A percentile compares a stretch with the other conserved stretches of the same genome.
phyloP scores from a whole-genome alignment of 2,113 vertebrate genomes.

The Pluvialis apricaria region DNA sequence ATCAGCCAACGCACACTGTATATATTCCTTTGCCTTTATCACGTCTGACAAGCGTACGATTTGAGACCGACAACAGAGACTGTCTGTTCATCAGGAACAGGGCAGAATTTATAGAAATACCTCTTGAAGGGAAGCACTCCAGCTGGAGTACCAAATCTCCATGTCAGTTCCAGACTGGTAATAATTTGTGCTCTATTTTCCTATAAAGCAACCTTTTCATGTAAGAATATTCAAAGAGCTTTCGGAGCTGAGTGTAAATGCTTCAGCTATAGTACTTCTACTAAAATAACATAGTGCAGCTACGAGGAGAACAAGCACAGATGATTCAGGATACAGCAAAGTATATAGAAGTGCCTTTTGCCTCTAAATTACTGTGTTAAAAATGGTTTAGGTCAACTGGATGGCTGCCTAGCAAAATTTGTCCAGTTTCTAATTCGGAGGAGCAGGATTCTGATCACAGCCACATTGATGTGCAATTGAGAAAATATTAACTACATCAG shows the following conservation, averaged over 20 bases:
- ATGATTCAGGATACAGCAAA: background rate
- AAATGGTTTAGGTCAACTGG: background rate
- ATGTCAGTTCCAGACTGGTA: background rate
- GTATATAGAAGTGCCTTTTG: background rate
- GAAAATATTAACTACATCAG: background rate
- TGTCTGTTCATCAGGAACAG: background rate
- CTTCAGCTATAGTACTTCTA: background rate
- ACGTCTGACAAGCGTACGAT: background rate
- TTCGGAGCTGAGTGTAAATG: background rate
- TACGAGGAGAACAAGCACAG: background rate
- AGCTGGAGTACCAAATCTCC: conserved; percentile 5
- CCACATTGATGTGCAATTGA: rapidly evolving
- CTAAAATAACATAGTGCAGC: background rate
- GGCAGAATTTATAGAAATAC: background rate
- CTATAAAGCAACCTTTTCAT: background rate
- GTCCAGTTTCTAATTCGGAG: background rate
- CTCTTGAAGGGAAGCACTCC: conserved; percentile 1
- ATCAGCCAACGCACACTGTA: background rate
- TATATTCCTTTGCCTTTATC: conserved; percentile 30
- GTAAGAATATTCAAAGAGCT: background rate
- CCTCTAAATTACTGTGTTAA: background rate
- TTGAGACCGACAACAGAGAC: background rate
- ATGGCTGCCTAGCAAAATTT: background rate
- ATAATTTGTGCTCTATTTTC: background rate
- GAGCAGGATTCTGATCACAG: background rate